These are phyloP conservation scores for Phaedon cochleariae DNA, from an alignment of 2,888 invertebrate species.

Conservation along the genomic window DNA sequence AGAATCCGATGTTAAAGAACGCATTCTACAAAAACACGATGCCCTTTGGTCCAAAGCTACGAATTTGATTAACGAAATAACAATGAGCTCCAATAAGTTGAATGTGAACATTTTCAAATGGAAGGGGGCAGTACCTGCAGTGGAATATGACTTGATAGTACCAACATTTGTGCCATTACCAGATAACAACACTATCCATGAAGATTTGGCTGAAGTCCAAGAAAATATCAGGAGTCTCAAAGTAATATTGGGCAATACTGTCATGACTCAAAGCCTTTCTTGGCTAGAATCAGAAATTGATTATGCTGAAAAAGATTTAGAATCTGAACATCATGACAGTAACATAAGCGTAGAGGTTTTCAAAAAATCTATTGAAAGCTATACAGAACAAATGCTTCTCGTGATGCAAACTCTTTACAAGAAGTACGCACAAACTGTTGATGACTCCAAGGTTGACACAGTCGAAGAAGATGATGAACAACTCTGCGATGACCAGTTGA, in stretches of 20 bases:
- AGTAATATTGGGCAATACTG: conserved; percentile 26
- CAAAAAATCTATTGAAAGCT: conserved; percentile 35
- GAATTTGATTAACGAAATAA: conserved; percentile 40
- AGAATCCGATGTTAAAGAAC: conserved; percentile 43
- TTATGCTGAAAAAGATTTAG: neutral
- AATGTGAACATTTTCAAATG: conserved; percentile 45
- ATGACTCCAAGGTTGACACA: conserved; percentile 48
- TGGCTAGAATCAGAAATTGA: conserved; percentile 30
- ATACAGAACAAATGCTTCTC: conserved; percentile 39
- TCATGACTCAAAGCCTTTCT: conserved; percentile 21
- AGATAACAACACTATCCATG: conserved; percentile 24
- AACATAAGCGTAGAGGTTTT: conserved; percentile 21
- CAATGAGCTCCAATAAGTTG: conserved; percentile 42
- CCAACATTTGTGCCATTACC: conserved; percentile 47
- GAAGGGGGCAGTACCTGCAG: conserved; percentile 42
- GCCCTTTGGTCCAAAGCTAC: conserved; percentile 49
- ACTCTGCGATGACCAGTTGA: conserved; percentile 73
- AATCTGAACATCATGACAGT: conserved; percentile 19
- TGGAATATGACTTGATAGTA: conserved; percentile 47
- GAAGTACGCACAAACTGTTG: conserved; percentile 39
- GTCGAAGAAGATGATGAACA: conserved; percentile 59
- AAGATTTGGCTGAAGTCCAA: conserved; percentile 22
- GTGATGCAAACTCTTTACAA: conserved; percentile 49
- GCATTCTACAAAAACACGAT: conserved; percentile 52
- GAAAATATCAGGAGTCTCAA: conserved; percentile 21